Evolutionary conservation across 2,888 invertebrate species (phyloP).

Genomic region (Ichneumoninae sp.): DNA sequence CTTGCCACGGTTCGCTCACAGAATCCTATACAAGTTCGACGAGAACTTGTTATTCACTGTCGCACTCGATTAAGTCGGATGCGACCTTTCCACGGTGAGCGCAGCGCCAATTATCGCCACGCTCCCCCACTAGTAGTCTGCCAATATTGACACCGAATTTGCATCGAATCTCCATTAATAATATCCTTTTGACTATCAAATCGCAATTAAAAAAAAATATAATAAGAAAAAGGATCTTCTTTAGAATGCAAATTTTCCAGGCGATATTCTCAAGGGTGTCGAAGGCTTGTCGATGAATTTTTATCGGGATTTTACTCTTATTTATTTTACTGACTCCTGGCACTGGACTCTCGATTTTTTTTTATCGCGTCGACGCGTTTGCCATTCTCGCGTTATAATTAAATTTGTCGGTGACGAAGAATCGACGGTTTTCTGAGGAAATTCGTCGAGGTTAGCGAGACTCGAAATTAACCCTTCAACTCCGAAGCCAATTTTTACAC

Average conservation of each 20-base stretch:
- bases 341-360: neutral
- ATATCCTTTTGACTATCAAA: constrained; percentile 5
- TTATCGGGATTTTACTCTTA: constrained; percentile 7
- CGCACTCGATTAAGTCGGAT: neutral
- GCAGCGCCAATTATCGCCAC: constrained; percentile 8
- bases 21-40: constrained; percentile 4
- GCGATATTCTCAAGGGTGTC: neutral
- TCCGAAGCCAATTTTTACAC: too few relatives aligned
- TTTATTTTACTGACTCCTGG: neutral
- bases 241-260: constrained; percentile 4
- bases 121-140: neutral
- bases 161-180: constrained; percentile 4
- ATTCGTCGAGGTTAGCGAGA: too few relatives aligned
- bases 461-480: too few relatives aligned
- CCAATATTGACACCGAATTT: constrained; percentile 15
- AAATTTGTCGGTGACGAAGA: neutral
- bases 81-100: neutral
- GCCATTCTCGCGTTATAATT: neutral
- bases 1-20: neutral
- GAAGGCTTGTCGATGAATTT: constrained; percentile 7
- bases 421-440: too few relatives aligned
- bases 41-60: constrained; percentile 2
- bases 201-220: neutral
- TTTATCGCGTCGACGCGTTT: neutral
- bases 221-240: neutral